Evolutionary conservation across 2,888 invertebrate genomes (phyloP).

Genomic region (Bellardia pandia): DNA sequence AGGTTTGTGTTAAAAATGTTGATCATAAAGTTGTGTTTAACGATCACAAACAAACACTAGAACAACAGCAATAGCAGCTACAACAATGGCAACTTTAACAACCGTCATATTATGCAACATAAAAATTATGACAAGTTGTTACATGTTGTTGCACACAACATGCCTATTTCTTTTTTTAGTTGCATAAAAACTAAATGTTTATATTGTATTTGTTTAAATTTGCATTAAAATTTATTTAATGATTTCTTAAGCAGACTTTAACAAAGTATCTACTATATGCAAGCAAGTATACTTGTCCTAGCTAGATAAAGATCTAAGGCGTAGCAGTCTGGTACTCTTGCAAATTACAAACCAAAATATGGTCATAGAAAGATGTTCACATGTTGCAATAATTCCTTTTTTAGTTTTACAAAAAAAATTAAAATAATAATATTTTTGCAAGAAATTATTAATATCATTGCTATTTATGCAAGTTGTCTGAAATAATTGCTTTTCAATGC

Average conservation of each 20-base stretch:
- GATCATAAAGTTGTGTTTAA: constrained; percentile 69
- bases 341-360: constrained; percentile 38
- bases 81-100: constrained; percentile 40
- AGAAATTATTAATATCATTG: constrained; percentile 9
- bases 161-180: constrained; percentile 66
- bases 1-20: constrained; percentile 50
- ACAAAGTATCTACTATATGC: constrained; percentile 19
- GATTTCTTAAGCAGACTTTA: constrained; percentile 45
- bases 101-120: constrained; percentile 67
- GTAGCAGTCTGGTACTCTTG: constrained; percentile 19
- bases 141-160: constrained; percentile 71
- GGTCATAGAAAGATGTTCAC: constrained; percentile 38
- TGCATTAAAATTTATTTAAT: constrained; percentile 63
- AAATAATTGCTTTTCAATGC: constrained; percentile 1
- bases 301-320: constrained; percentile 45
- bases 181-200: constrained; percentile 55
- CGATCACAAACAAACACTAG: constrained; percentile 29
- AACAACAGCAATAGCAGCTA: constrained; percentile 11
- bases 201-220: constrained; percentile 64
- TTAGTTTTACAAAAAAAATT: neutral
- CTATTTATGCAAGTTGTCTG: neutral
- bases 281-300: neutral
- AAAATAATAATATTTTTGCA: neutral
- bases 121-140: constrained; percentile 71
- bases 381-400: constrained; percentile 37